phyloP scores from a whole-genome alignment of 1,140 invertebrate genomes.

The Pseudachorutes palmiensis region DNA sequence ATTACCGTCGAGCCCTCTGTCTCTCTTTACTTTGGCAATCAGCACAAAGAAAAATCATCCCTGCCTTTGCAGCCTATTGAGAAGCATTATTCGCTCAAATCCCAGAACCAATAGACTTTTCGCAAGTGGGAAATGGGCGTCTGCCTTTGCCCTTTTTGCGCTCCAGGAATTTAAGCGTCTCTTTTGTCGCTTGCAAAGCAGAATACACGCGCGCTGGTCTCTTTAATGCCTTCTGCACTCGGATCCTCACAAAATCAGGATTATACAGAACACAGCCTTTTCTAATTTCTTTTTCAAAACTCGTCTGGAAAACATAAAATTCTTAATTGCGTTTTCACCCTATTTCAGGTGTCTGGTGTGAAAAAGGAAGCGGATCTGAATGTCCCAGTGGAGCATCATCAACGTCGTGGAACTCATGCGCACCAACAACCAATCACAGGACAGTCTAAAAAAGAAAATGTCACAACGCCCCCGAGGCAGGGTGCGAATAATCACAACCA shows the following conservation, averaged over 20 bases:
- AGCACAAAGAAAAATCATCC: not conserved
- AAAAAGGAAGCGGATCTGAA: slow-evolving; percentile 3
- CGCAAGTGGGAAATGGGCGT: no score
- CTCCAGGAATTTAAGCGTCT: no score
- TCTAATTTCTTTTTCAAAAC: not conserved
- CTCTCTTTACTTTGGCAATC: slow-evolving; percentile 13
- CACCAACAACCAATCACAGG: not conserved
- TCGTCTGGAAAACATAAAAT: not conserved
- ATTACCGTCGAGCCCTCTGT: not conserved
- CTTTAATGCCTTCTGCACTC: no score
- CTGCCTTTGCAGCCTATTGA: no score
- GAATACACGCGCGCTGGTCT: no score
- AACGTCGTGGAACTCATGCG: not conserved
- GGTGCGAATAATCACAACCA: slow-evolving; percentile 2
- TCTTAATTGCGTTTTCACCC: not conserved
- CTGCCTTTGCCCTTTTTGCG: no score
- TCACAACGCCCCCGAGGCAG: not conserved
- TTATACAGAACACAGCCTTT: no score
- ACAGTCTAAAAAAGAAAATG: slow-evolving; percentile 6
- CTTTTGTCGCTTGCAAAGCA: no score
- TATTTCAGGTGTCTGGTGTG: slow-evolving; percentile 13
- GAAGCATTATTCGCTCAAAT: no score
- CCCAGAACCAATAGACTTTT: no score
- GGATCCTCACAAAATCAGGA: no score
- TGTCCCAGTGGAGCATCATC: not conserved